Conservation (phyloP, 2,888 invertebrate genomes). For the Xestoiulus laeticollis region DNA sequence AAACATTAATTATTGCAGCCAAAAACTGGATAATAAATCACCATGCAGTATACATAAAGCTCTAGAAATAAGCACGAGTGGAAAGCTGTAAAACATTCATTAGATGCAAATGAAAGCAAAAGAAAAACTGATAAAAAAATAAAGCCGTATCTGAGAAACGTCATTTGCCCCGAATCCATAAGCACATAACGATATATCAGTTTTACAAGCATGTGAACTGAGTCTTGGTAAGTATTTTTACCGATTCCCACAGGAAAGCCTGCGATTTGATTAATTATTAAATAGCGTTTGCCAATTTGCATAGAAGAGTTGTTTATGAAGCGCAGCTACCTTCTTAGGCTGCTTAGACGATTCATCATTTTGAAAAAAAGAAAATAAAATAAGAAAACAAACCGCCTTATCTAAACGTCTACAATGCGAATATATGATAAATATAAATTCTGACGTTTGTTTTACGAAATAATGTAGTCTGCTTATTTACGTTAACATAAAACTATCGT, state of each 20-base stretch:
- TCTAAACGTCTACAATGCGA: neutral
- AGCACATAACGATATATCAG: neutral
- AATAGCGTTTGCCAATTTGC: constrained; percentile 41
- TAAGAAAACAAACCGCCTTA: neutral
- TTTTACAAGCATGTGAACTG: neutral
- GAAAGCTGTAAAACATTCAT: neutral
- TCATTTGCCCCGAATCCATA: neutral
- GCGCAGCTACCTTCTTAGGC: neutral
- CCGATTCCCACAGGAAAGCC: constrained; percentile 9
- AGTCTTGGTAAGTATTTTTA: neutral
- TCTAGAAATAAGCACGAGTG: neutral
- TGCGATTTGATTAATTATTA: constrained; percentile 27
- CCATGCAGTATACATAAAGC: neutral
- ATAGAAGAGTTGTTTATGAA: constrained; percentile 28
- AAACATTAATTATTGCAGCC: constrained; percentile 40
- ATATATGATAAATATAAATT: constrained; percentile 22
- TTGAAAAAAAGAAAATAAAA: neutral
- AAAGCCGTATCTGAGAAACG: neutral
- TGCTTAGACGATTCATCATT: constrained; percentile 25
- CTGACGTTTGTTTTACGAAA: neutral
- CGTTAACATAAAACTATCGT: neutral
- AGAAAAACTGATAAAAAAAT: constrained; percentile 9
- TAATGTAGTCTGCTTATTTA: constrained; percentile 8
- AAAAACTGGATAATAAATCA: constrained; percentile 24
- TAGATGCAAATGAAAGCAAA: neutral